Conservation (phyloP, 1,140 invertebrate species). For the Hermetia illucens region DNA sequence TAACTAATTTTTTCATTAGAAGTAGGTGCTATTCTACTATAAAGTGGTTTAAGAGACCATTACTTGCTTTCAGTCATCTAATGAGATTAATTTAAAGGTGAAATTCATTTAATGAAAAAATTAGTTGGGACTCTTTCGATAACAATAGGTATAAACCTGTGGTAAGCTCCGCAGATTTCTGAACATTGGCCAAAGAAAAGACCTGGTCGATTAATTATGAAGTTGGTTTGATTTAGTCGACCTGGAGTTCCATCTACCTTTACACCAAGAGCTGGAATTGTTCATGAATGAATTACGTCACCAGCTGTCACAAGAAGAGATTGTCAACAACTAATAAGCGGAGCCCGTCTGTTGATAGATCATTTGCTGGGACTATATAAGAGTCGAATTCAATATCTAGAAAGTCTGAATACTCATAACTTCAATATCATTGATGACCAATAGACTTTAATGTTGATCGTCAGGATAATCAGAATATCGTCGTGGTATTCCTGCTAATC, state of each 20-base stretch:
- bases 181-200: constrained; percentile 59
- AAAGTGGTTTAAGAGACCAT: constrained; percentile 37
- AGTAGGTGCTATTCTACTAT: constrained; percentile 36
- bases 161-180: constrained; percentile 64
- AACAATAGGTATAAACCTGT: constrained; percentile 62
- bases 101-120: constrained; percentile 41
- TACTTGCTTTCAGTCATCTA: constrained; percentile 46
- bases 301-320: constrained; percentile 38
- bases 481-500: constrained; percentile 54
- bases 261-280: constrained; percentile 42
- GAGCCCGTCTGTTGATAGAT: constrained; percentile 29
- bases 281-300: constrained; percentile 57
- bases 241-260: constrained; percentile 52
- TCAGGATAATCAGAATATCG: constrained; percentile 59
- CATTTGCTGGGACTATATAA: constrained; percentile 37
- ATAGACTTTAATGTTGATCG: constrained; percentile 44
- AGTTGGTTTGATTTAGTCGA: constrained; percentile 46
- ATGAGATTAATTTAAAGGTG: constrained; percentile 36
- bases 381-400: constrained; percentile 45
- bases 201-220: constrained; percentile 39
- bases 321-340: constrained; percentile 51
- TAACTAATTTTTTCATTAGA: constrained; percentile 40
- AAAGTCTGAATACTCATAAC: constrained; percentile 49
- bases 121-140: constrained; percentile 39
- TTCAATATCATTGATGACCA: constrained; percentile 55